Conservation (phyloP, 53 echinoderm and acorn worm genomes). For the Temnopleurus reevesii region DNA sequence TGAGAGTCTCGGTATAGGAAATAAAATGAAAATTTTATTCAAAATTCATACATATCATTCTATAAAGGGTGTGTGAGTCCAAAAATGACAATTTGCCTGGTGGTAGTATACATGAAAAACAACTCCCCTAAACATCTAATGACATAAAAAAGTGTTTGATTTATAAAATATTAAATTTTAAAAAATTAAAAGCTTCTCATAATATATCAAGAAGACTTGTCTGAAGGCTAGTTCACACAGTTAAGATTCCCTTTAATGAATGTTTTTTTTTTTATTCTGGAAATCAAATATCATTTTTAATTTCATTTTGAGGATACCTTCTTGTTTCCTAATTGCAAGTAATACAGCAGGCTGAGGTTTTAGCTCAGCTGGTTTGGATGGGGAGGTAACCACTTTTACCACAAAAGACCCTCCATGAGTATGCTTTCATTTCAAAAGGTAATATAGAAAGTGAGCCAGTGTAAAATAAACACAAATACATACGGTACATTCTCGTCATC, state of each 20-base stretch:
- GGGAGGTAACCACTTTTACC: slow-evolving; percentile 1
- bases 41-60: no score
- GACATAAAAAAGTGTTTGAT: no score
- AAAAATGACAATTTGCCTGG: no score
- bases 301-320: neutral
- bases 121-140: no score
- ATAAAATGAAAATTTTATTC: no score
- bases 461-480: neutral
- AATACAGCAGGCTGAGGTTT: neutral
- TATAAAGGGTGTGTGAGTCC: no score
- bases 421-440: neutral
- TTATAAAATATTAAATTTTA: neutral
- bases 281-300: neutral
- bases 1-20: no score
- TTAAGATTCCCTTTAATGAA: neutral
- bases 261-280: neutral
- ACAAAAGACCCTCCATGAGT: neutral
- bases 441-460: neutral
- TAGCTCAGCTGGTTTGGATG: neutral
- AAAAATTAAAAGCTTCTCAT: neutral
- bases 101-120: no score
- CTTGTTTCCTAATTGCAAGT: neutral
- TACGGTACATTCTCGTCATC: neutral
- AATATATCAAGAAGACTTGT: neutral
- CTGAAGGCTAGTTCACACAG: no score